Evolutionary conservation across 2,888 invertebrate genomes (phyloP).

Genomic region (Schizaphis graminum): DNA sequence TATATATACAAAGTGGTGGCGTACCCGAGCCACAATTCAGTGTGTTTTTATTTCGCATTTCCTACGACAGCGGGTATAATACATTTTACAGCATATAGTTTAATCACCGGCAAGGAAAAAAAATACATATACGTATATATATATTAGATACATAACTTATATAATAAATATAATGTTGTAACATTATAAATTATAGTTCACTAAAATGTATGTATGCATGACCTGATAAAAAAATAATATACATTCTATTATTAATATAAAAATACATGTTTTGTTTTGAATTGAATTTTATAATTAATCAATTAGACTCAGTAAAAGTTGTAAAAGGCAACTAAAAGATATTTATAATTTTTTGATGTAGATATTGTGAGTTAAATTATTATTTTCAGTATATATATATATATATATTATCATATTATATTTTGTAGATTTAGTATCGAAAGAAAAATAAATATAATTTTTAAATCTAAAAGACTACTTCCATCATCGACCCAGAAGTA

Average conservation of each 20-base stretch:
- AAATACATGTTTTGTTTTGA: background rate
- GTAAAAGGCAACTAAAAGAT: background rate
- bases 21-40: constrained; percentile 2
- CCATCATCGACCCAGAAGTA: background rate
- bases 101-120: background rate
- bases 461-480: background rate
- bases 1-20: background rate
- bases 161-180: background rate
- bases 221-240: background rate
- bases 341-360: background rate
- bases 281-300: background rate
- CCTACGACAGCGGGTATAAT: constrained; percentile 23
- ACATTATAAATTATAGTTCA: background rate
- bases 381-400: background rate
- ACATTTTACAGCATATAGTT: constrained; percentile 19
- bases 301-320: background rate
- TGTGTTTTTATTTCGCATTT: constrained; percentile 23
- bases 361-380: background rate
- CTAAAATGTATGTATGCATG: background rate
- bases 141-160: background rate
- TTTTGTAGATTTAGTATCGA: background rate
- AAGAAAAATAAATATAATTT: background rate
- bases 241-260: background rate
- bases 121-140: background rate
- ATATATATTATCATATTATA: no score